A percentile compares a stretch with the other conserved stretches of the same genome.
phyloP scores from a whole-genome alignment of 2,888 invertebrate species.

The Actias luna region DNA sequence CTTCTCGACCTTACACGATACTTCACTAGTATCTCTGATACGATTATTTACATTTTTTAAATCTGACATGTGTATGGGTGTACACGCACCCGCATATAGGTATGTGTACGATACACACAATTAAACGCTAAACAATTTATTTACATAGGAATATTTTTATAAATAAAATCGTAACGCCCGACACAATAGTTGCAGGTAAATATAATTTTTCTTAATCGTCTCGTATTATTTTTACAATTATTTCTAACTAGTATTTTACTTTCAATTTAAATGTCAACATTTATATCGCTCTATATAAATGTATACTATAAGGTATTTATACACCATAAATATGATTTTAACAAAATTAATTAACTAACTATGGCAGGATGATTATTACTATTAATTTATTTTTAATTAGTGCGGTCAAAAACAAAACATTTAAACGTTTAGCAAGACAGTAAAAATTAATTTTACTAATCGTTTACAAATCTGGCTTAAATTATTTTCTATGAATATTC shows the following conservation, averaged over 20 bases:
- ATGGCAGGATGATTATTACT: conserved; percentile 8
- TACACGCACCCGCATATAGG: conserved; percentile 1
- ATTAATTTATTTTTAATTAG: not conserved
- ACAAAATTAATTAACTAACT: conserved; percentile 9
- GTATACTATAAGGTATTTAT: conserved; percentile 18
- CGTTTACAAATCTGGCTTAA: no score
- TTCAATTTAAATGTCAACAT: conserved; percentile 63
- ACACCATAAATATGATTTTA: not conserved
- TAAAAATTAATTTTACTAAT: not conserved
- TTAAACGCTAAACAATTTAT: conserved; percentile 48
- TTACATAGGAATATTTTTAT: conserved; percentile 71
- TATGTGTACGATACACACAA: conserved; percentile 8
- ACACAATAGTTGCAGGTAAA: conserved; percentile 6
- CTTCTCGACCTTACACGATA: conserved; percentile 33
- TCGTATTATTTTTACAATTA: conserved; percentile 66
- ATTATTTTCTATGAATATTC: no score
- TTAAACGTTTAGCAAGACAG: not conserved
- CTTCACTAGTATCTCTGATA: conserved; percentile 34
- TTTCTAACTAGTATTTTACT: conserved; percentile 65
- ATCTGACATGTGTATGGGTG: conserved; percentile 29
- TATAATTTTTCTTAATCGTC: conserved; percentile 30
- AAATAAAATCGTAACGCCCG: conserved; percentile 27
- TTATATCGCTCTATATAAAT: conserved; percentile 33
- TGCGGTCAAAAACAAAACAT: not conserved
- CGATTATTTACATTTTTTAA: conserved; percentile 47